phyloP scores from a whole-genome alignment of 2,888 invertebrate species.

The Ditylenchus weischeri region DNA sequence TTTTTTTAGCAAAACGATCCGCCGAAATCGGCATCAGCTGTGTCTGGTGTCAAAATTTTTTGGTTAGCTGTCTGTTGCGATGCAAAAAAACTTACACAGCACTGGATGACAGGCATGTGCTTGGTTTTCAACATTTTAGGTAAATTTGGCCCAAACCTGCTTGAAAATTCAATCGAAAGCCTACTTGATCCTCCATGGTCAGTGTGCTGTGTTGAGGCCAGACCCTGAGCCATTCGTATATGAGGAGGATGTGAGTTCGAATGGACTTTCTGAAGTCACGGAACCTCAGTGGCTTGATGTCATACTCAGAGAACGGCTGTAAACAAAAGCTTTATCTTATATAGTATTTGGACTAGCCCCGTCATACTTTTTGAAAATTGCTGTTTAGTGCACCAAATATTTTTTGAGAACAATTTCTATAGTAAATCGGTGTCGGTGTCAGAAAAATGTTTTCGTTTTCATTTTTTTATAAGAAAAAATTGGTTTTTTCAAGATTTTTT shows the following conservation, averaged over 20 bases:
- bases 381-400: no score
- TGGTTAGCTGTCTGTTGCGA: no score
- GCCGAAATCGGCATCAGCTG: not conserved
- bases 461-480: no score
- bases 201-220: slow-evolving; percentile 51
- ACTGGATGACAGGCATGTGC: no score
- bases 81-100: no score
- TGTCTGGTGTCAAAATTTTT: no score
- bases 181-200: slow-evolving; percentile 43
- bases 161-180: slow-evolving; percentile 5
- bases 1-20: not conserved
- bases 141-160: not conserved
- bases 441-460: no score
- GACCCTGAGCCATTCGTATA: slow-evolving; percentile 56
- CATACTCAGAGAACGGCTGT: slow-evolving; percentile 47
- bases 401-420: no score
- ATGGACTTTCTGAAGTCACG: slow-evolving; percentile 52
- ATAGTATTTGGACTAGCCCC: no score
- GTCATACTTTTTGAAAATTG: no score
- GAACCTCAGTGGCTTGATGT: slow-evolving; percentile 51
- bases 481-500: no score
- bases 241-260: slow-evolving; percentile 54
- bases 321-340: slow-evolving; percentile 12
- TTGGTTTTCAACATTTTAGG: not conserved
- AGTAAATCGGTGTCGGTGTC: no score